These are phyloP conservation scores for Euschistus heros DNA, from an alignment of 1,140 invertebrate genomes.

Conservation along the genomic window DNA sequence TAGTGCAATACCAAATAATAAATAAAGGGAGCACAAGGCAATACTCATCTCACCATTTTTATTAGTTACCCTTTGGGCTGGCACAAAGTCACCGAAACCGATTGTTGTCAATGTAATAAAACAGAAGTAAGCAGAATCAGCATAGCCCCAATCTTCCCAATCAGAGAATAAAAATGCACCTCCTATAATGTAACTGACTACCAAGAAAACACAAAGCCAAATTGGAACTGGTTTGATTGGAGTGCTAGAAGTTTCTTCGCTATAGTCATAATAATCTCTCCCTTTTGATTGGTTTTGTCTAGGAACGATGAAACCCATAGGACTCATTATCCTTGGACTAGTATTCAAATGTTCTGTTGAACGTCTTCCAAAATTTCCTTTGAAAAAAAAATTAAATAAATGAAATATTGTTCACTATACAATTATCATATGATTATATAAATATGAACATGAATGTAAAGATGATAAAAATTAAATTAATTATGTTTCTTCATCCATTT, in stretches of 20 bases:
- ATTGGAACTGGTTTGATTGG: constrained; percentile 66
- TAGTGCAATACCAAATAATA: constrained; percentile 92
- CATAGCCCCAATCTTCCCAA: constrained; percentile 80
- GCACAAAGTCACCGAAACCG: constrained; percentile 89
- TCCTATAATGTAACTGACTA: constrained; percentile 77
- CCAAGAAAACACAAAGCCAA: constrained; percentile 79
- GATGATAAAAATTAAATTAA: too few species aligned
- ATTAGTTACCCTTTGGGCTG: constrained; percentile 59
- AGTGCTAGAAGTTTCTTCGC: constrained; percentile 25
- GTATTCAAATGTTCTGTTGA: constrained; percentile 27
- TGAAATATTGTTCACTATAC: not conserved
- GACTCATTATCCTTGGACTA: constrained; percentile 54
- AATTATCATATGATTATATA: not conserved
- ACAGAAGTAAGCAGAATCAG: constrained; percentile 90
- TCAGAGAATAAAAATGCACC: constrained; percentile 74
- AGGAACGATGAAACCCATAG: constrained; percentile 52
- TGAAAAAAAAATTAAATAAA: not conserved
- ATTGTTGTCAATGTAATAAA: constrained; percentile 93
- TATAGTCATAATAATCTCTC: constrained; percentile 39
- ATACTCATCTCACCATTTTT: constrained; percentile 63
- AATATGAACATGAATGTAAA: too few species aligned
- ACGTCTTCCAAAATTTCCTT: constrained; percentile 2
- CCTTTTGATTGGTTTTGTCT: constrained; percentile 38
- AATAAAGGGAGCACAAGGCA: constrained; percentile 82
- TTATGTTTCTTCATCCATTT: too few species aligned